Evolutionary conservation across 1,140 invertebrate species (phyloP).

Genomic region (Metaphire vulgaris): DNA sequence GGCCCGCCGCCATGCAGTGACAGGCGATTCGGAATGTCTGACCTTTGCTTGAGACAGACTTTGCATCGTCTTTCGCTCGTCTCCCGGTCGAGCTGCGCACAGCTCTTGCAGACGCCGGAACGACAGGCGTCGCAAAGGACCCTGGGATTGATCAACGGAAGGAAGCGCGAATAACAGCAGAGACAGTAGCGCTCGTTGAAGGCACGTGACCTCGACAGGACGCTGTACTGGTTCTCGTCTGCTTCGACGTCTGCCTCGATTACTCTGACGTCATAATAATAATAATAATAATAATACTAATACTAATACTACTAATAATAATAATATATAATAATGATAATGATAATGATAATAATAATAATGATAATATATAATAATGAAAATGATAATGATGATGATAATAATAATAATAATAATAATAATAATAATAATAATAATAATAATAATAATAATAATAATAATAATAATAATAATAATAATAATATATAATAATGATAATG

Average conservation of each 20-base stretch:
- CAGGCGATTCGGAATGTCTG: too few species aligned
- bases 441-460: too few species aligned
- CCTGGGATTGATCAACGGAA: conserved; percentile 42
- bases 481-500: background rate
- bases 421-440: background rate
- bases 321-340: background rate
- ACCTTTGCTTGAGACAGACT: conserved; percentile 40
- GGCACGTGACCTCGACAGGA: conserved; percentile 39
- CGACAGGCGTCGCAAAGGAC: conserved; percentile 39
- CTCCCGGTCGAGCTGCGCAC: conserved; percentile 34
- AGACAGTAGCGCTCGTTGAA: conserved; percentile 52
- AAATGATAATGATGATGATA: background rate
- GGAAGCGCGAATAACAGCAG: conserved; percentile 46
- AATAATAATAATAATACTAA: too few species aligned
- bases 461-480: too few species aligned
- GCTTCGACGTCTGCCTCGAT: conserved; percentile 43
- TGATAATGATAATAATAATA: background rate
- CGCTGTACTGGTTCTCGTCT: conserved; percentile 38
- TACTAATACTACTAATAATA: background rate
- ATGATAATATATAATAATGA: background rate
- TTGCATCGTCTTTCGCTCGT: conserved; percentile 39
- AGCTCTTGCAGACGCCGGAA: conserved; percentile 41
- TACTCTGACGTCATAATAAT: too few species aligned
- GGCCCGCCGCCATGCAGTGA: too few species aligned
- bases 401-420: background rate